Evolutionary conservation across 2,113 vertebrate genomes (phyloP), one percentile per base, ranked within the genome.

Genomic region (Monarcha castaneiventris): DNA sequence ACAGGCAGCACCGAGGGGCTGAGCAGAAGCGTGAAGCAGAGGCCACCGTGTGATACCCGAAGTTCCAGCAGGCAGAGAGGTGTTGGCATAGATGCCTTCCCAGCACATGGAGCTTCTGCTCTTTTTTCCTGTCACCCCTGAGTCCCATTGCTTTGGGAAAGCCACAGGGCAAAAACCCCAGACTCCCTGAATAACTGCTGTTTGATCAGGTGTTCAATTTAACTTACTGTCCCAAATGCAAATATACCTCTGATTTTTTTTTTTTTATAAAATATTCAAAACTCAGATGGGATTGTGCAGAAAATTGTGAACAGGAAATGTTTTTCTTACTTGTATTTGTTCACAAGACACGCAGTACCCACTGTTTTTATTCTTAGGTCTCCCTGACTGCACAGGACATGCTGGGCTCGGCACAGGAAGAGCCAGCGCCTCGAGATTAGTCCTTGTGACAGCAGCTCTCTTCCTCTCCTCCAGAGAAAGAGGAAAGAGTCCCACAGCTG

Each of bases 351-450:
- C 16, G 12, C 62, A 80, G 62, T 52, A 69, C 72, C 71, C 59
- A 35, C 1, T 37, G n/a, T 56, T 76, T 95, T 85, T 79, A 79
- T 91, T 94, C 93, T 96, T 80, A 48, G 63, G 71, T 93, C 67
- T 89, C 91, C 62, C 89, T 85, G 78, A 74, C 22, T 14, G 19
- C 20, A 94, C 93, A 96, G 94, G 93, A 96, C 95, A 96, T 41
- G 90, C 94, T 90, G 93, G 82, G 76, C 92, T 84, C 35, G 1
- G 84, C 16, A 93, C 94, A 91, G 95, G 94, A 96, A 97, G 89
- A 94, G 93, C 93, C 95, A 93, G 94, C 6, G 75, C 87, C 85
- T 91, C 11, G 48, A 83, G 95, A 97, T 96, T 94, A 91, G 93
- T 80, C 92, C 63, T 32, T 55, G 84, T 94, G 95, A 96, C 94